Conservation (phyloP, 53 echinoderm and acorn worm genomes). For the Echinarachnius parma region DNA sequence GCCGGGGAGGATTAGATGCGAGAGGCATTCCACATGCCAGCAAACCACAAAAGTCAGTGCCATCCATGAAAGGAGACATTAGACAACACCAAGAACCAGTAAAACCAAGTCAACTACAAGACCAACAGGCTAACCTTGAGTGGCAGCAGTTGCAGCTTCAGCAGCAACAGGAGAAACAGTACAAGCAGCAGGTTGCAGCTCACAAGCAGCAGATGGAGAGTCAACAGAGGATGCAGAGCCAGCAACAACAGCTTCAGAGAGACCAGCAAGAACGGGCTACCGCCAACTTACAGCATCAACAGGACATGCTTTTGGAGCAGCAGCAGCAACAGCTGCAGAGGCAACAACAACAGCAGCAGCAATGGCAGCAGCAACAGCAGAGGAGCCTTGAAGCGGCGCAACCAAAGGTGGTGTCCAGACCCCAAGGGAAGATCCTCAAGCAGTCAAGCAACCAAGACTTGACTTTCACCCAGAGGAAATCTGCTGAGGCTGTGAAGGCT, state of each 20-base stretch:
- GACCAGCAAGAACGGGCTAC: constrained; percentile 21
- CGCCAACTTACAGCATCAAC: constrained; percentile 33
- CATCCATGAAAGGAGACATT: constrained; percentile 3
- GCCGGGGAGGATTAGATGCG: neutral
- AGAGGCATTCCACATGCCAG: neutral
- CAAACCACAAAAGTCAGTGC: constrained; percentile 11
- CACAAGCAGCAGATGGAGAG: constrained; percentile 31
- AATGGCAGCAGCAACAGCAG: constrained; percentile 26
- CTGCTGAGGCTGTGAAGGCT: constrained; percentile 13
- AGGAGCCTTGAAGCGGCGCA: constrained; percentile 17
- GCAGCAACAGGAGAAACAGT: constrained; percentile 24
- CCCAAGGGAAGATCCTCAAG: constrained; percentile 19
- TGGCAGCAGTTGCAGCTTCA: constrained; percentile 44
- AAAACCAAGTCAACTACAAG: neutral
- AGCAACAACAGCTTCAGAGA: constrained; percentile 42
- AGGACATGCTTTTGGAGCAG: constrained; percentile 39
- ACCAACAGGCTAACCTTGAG: constrained; percentile 26
- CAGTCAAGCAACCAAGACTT: constrained; percentile 22
- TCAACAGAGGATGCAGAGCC: constrained; percentile 27
- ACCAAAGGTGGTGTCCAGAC: neutral
- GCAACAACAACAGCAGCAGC: constrained; percentile 17
- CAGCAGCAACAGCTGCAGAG: constrained; percentile 29
- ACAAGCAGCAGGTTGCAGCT: constrained; percentile 28
- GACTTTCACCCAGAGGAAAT: constrained; percentile 21
- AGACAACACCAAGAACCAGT: constrained; percentile 4